These are phyloP conservation scores for Upupa epops DNA, from an alignment of 2,113 vertebrate species.

Conservation along the genomic window DNA sequence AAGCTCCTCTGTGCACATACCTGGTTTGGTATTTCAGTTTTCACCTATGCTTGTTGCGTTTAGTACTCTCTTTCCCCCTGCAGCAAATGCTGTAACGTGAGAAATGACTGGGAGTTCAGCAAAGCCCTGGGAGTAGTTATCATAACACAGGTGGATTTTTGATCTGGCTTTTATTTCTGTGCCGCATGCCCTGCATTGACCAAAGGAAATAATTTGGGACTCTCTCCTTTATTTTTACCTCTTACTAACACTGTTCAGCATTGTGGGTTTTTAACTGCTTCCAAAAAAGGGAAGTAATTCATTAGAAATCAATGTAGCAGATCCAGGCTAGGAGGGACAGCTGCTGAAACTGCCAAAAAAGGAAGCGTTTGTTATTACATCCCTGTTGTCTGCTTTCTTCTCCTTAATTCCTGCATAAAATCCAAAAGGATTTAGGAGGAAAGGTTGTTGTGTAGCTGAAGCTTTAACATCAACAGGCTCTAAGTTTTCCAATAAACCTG, in stretches of 20 bases:
- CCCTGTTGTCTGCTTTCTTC: background rate
- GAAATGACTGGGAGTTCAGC: background rate
- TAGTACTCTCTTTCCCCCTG: background rate
- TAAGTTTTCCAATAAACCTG: background rate
- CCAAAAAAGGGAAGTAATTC: slow-evolving; percentile 41
- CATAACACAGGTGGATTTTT: background rate
- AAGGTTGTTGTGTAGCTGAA: background rate
- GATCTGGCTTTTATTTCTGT: background rate
- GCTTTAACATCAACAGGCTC: background rate
- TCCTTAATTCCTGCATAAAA: background rate
- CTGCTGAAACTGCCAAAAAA: background rate
- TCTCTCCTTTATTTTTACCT: background rate
- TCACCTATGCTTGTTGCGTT: background rate
- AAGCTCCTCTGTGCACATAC: background rate
- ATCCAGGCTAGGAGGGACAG: background rate
- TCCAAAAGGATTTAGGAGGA: background rate
- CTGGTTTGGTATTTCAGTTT: background rate
- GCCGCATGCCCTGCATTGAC: background rate
- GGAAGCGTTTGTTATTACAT: background rate
- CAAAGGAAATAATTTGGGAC: background rate
- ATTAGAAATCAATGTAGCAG: background rate
- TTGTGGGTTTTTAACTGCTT: background rate
- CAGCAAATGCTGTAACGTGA: background rate
- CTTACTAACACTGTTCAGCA: background rate
- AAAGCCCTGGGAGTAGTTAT: background rate